Conservation (phyloP, 2,113 vertebrate genomes). For the Lagopus muta region DNA sequence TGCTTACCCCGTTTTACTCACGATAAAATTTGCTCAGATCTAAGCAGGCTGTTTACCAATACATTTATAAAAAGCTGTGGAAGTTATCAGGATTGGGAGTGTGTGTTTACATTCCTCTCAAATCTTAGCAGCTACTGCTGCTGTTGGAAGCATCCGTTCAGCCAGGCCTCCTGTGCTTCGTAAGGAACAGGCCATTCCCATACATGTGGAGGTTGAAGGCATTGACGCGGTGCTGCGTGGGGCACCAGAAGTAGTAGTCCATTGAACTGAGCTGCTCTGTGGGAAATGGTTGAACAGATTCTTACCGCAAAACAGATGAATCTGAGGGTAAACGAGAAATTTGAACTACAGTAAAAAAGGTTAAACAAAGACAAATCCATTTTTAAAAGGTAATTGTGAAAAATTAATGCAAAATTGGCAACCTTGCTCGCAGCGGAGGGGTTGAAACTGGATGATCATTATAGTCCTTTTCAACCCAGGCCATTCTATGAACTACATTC, state of each 20-base stretch:
- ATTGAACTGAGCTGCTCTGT: accelerated
- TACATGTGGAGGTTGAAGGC: neutral
- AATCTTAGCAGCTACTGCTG: too few species aligned
- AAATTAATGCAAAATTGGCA: neutral
- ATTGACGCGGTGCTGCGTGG: neutral
- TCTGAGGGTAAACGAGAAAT: neutral
- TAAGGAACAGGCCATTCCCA: neutral
- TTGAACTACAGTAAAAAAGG: neutral
- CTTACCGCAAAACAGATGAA: neutral
- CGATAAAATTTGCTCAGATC: neutral
- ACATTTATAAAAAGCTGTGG: neutral
- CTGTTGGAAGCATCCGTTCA: neutral
- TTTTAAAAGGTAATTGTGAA: neutral
- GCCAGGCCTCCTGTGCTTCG: neutral
- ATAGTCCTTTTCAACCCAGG: too few species aligned
- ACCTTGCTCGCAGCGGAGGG: too few species aligned
- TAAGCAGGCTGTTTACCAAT: neutral
- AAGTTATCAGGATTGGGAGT: neutral
- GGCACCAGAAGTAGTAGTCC: neutral
- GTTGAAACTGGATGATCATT: too few species aligned
- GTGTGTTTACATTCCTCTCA: neutral
- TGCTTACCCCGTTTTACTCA: neutral
- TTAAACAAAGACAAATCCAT: neutral
- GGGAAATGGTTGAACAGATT: neutral
- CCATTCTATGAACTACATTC: neutral